Base-by-base conservation (phyloP, 2,797 vertebrate species). In the Halcyon badia region DNA sequence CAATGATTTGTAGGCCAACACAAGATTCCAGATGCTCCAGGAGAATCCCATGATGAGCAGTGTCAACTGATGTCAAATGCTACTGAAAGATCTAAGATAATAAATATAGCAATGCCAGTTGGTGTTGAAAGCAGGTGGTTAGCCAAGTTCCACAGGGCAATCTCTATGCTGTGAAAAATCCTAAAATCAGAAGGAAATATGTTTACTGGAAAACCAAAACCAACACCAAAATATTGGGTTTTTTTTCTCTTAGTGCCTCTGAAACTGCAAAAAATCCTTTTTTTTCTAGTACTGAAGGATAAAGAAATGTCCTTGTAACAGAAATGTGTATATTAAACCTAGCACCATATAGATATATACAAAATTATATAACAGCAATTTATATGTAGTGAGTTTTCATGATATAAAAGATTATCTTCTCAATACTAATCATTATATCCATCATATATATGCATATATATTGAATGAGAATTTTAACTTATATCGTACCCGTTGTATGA, bases 1-100 rank as follows among this genome's bases (percentile, higher is more conserved):
- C 77, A 92, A 90, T 12, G 33, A 76, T 75, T 85, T 93, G 92
- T 83, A 96, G 83, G 87, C 92, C 77, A 95, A 89, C 76, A 92
- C 48, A 83, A 90, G 83, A 93, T 95, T 98, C 87, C 94, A 97
- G 95, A 98, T 96, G 96, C 86, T 98, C 51, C 49, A 78, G 54
- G 75, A 95, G 89, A 96, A 64, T 97, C 89, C 90, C 93, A 94
- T 71, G 89, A 94, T 83, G 15, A 94, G 54, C 62, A 86, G 15
- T 93, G 95, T 97, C 94, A 97, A 94, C 88, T 79, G 90, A 94
- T 83, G 94, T 96, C 97, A 97, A 95, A 95, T 25, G 25, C 78
- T 93, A 62, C 81, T 44, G 41, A 94, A 96, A 93, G 90, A 95
- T 95, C 81, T 86, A 87, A 94, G 58, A 62, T 85, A 87, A 89